Evolutionary conservation across 2,888 invertebrate species (phyloP).

Genomic region (Metallyticus violacea): DNA sequence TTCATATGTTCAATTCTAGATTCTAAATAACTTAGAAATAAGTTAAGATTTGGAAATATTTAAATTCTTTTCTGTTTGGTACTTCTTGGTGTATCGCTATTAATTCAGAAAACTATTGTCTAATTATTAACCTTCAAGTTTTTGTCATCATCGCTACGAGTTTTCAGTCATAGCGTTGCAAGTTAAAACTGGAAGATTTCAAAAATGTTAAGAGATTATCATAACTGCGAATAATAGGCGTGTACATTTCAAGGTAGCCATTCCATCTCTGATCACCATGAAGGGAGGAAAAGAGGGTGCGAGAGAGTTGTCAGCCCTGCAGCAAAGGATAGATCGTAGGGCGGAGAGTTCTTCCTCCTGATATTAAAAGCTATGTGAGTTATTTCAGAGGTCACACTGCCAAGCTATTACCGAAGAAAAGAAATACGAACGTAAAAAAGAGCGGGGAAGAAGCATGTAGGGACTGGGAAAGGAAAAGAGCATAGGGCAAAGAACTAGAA

Average conservation of each 20-base stretch:
- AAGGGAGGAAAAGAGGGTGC: neutral
- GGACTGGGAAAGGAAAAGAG: neutral
- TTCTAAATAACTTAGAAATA: no score
- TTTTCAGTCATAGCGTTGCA: no score
- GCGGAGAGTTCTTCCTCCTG: conserved; percentile 2
- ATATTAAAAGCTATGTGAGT: conserved; percentile 15
- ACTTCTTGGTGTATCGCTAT: no score
- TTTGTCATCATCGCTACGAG: no score
- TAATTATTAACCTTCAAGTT: no score
- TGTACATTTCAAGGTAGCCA: neutral
- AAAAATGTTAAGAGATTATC: no score
- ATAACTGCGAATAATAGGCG: neutral
- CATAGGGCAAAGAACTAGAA: neutral
- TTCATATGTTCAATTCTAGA: no score
- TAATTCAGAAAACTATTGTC: no score
- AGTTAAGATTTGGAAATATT: no score
- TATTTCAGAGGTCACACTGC: conserved; percentile 15
- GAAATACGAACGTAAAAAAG: neutral
- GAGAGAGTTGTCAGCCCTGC: conserved; percentile 22
- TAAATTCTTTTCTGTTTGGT: no score
- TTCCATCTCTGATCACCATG: neutral
- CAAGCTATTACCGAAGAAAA: neutral
- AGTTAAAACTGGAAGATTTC: no score
- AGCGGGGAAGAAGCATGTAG: neutral
- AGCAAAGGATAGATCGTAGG: conserved; percentile 16